Evolutionary conservation across 2,888 invertebrate species (phyloP).

Genomic region (Stenotaenia linearis): DNA sequence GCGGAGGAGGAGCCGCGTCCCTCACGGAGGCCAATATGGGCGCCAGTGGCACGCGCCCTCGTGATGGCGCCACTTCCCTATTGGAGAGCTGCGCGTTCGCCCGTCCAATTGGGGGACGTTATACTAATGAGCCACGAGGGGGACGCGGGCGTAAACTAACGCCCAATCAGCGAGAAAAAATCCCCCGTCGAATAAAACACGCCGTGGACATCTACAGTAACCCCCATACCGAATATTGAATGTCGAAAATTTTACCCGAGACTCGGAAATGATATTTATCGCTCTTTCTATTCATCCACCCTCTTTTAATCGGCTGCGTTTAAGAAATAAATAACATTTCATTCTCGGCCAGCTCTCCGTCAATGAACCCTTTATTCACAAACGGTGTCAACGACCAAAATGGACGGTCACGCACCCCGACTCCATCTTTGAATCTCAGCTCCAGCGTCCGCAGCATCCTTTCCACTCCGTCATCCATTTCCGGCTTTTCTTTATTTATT

Average conservation of each 20-base stretch:
- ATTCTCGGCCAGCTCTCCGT: background rate
- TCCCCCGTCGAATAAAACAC: background rate
- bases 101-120: slow-evolving; percentile 26
- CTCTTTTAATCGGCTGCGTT: background rate
- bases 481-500: background rate
- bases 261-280: background rate
- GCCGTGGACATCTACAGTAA: background rate
- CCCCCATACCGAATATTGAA: background rate
- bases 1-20: slow-evolving; percentile 10
- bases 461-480: no score
- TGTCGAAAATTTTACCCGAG: background rate
- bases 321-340: background rate
- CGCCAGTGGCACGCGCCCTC: slow-evolving; percentile 17
- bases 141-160: slow-evolving; percentile 23
- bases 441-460: background rate
- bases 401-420: slow-evolving; percentile 7
- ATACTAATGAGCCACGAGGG: slow-evolving; percentile 17
- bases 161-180: slow-evolving; percentile 26
- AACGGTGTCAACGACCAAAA: slow-evolving; percentile 10
- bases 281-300: background rate
- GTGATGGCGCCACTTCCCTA: slow-evolving; percentile 6
- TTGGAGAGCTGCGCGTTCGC: slow-evolving; percentile 11
- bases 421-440: slow-evolving; percentile 6
- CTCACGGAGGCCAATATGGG: slow-evolving; percentile 17
- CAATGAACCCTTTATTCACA: slow-evolving; percentile 14